phyloP scores from a whole-genome alignment of 2,888 invertebrate species.

The Dorcus parallelipipedus region DNA sequence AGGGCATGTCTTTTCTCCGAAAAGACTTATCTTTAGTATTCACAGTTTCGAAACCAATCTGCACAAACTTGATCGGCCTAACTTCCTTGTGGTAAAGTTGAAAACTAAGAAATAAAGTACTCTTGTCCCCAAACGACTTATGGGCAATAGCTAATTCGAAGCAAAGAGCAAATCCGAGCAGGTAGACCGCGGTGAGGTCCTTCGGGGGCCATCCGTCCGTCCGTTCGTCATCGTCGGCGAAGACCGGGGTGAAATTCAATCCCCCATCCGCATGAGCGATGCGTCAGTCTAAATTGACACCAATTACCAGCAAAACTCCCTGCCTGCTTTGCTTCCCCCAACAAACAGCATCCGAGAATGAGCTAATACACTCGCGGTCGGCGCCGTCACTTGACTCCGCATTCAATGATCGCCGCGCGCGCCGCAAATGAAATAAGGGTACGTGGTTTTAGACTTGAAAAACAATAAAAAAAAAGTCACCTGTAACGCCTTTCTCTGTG shows the following conservation, averaged over 20 bases:
- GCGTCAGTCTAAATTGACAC: constrained; percentile 64
- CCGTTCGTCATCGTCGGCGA: constrained; percentile 8
- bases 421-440: background rate
- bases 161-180: too few species aligned
- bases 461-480: too few species aligned
- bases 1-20: too few species aligned
- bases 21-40: too few species aligned
- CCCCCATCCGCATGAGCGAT: constrained; percentile 50
- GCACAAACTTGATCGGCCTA: too few species aligned
- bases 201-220: background rate
- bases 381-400: constrained; percentile 15
- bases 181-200: too few species aligned
- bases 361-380: constrained; percentile 41
- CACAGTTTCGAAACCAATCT: too few species aligned
- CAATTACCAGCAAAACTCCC: constrained; percentile 62
- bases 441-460: too few species aligned
- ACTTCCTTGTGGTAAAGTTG: background rate
- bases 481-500: too few species aligned
- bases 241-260: constrained; percentile 44
- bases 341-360: constrained; percentile 51
- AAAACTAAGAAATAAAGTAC: constrained; percentile 5
- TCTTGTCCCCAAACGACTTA: too few species aligned
- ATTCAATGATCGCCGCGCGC: constrained; percentile 15
- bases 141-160: too few species aligned
- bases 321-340: constrained; percentile 38